Conservation (phyloP, 1,140 invertebrate species). For the Drosophila triauraria region DNA sequence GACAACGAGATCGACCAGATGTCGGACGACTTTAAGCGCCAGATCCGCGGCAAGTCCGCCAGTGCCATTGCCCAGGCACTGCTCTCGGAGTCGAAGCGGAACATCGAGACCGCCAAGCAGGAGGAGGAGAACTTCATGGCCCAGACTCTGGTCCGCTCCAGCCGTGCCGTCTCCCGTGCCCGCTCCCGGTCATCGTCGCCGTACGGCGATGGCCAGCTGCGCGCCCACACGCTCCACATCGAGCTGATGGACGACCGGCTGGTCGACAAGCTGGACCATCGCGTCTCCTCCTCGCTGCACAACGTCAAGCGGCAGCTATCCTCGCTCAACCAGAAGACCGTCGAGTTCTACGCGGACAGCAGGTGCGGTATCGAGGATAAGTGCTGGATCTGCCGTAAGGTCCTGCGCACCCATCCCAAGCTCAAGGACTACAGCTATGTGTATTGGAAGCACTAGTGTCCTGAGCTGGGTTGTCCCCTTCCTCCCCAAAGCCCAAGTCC, state of each 20-base stretch:
- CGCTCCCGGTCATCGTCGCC: conserved; percentile 65
- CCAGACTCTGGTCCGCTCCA: conserved; percentile 69
- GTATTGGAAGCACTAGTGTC: conserved; percentile 71
- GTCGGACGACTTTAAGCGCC: conserved; percentile 86
- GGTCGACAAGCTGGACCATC: conserved; percentile 81
- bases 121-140: conserved; percentile 78
- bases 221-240: conserved; percentile 72
- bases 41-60: conserved; percentile 90
- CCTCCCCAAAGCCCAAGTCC: conserved; percentile 9
- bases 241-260: conserved; percentile 82
- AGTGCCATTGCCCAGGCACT: conserved; percentile 89
- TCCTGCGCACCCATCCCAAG: conserved; percentile 79
- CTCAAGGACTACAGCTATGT: conserved; percentile 80
- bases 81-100: conserved; percentile 87
- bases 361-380: conserved; percentile 84
- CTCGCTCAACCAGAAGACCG: conserved; percentile 75
- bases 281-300: conserved; percentile 81
- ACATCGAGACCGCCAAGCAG: conserved; percentile 86
- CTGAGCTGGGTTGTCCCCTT: not conserved
- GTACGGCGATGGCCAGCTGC: conserved; percentile 45
- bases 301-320: conserved; percentile 83
- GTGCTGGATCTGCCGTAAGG: conserved; percentile 84
- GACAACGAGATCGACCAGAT: conserved; percentile 85
- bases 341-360: conserved; percentile 83
- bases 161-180: conserved; percentile 70